Evolutionary conservation across 2,888 invertebrate species (phyloP).

Genomic region (Danaus chrysippus): DNA sequence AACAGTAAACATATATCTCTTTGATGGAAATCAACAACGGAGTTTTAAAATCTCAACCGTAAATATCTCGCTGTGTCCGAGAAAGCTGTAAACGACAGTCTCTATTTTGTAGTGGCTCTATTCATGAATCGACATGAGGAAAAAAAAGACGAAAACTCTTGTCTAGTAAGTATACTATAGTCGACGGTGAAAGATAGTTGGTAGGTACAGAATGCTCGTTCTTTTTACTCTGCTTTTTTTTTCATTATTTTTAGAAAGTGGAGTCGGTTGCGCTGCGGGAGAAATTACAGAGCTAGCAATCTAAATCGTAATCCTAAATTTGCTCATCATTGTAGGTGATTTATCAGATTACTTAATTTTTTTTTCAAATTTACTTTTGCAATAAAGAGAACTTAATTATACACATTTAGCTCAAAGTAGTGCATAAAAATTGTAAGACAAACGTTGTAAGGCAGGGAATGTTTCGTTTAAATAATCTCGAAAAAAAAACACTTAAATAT

Average conservation of each 20-base stretch:
- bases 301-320: conserved; percentile 60
- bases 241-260: conserved; percentile 76
- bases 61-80: background rate
- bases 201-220: conserved; percentile 68
- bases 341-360: conserved; percentile 51
- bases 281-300: conserved; percentile 68
- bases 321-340: conserved; percentile 62
- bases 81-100: conserved; percentile 10
- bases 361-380: conserved; percentile 12
- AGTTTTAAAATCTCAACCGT: background rate
- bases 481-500: conserved; percentile 52
- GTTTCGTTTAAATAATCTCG: conserved; percentile 53
- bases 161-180: conserved; percentile 44
- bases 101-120: conserved; percentile 16
- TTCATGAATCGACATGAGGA: conserved; percentile 37
- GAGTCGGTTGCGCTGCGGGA: conserved; percentile 68
- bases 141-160: conserved; percentile 38
- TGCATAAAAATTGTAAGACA: conserved; percentile 6
- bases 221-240: conserved; percentile 68
- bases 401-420: conserved; percentile 10
- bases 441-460: conserved; percentile 40
- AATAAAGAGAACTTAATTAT: conserved; percentile 16
- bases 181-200: conserved; percentile 73
- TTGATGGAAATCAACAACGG: background rate
- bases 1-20: conserved; percentile 6